Evolutionary conservation across 2,113 vertebrate species (phyloP), one percentile per base, ranked within the genome.

Genomic region (Penelope pileata): DNA sequence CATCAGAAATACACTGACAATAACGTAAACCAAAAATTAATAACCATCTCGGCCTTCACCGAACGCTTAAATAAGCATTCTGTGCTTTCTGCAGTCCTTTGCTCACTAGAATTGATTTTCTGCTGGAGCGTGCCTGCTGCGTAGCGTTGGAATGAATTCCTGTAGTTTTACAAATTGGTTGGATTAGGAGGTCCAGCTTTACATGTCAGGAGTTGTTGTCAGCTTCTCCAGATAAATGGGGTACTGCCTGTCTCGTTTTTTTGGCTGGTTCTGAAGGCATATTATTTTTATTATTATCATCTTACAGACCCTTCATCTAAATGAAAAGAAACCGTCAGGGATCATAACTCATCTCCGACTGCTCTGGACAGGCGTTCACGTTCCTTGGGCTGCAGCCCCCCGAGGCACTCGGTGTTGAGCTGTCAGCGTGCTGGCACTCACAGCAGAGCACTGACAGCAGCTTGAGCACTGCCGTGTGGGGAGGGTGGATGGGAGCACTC

Each of bases 91-190:
- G 32, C 67, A 62, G 66, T 62, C 58, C 63, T 82, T 85, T 79
- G 36, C 70, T 93, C 0, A 0, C 69, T 91, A 88, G 63, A 88
- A 95, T 91, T 94, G 93, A 93, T 96, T 95, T 95, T 95, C 75
- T 87, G 70, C 53, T 92, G 87, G 74, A 91, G 67, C 0, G 6
- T 76, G 48, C 87, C 94, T 69, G 53, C 84, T 56, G 29, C 66
- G 75, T 40, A 87, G 82, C 74, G 36, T 70, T 70, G 75, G 90
- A 92, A 96, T 94, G 87, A 92, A 67, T 88, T 91, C 59, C 67
- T 74, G 84, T 85, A 87, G 78, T 72, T 83, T 67, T 86, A 90
- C 93, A 88, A 89, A 94, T 87, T 84, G 75, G 11, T 45, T 69
- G 45, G 81, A 83, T 91, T 94, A 94, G 84, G 64, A 85, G 72